Conservation (phyloP, 2,797 vertebrate species). For the Tenualosa thibaudeaui region DNA sequence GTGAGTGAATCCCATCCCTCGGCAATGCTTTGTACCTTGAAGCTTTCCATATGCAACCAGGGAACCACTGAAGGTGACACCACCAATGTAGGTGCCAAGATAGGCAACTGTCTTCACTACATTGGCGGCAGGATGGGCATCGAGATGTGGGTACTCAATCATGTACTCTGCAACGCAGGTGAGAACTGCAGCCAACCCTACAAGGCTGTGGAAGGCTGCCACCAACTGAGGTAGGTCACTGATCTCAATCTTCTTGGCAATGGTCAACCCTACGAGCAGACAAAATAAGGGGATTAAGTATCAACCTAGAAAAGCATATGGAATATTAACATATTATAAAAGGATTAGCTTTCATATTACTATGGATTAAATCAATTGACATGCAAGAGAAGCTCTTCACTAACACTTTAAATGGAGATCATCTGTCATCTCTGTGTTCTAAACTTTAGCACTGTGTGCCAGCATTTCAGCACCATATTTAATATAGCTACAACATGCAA, state of each 20-base stretch:
- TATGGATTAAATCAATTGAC: background rate
- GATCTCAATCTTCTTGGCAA: slow-evolving; percentile 82
- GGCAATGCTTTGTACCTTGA: slow-evolving; percentile 62
- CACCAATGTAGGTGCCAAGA: slow-evolving; percentile 76
- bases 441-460: background rate
- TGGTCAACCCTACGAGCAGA: slow-evolving; percentile 73
- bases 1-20: background rate
- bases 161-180: slow-evolving; percentile 70
- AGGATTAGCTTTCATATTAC: slow-evolving; percentile 4
- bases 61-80: slow-evolving; percentile 76
- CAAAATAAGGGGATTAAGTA: background rate
- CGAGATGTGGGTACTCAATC: slow-evolving; percentile 78
- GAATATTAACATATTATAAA: background rate
- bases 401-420: slow-evolving; percentile 3
- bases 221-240: slow-evolving; percentile 79
- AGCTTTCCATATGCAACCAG: slow-evolving; percentile 76
- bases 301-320: background rate
- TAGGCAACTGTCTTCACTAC: slow-evolving; percentile 73
- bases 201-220: slow-evolving; percentile 81
- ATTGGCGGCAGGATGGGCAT: slow-evolving; percentile 67
- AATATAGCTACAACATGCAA: background rate
- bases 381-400: background rate
- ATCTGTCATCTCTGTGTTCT: background rate
- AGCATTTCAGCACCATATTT: slow-evolving; percentile 15
- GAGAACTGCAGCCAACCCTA: slow-evolving; percentile 76